A percentile compares a stretch with the other conserved stretches of the same genome.
Conservation (phyloP, 2,888 invertebrate genomes). For the Frankliniella fusca region DNA sequence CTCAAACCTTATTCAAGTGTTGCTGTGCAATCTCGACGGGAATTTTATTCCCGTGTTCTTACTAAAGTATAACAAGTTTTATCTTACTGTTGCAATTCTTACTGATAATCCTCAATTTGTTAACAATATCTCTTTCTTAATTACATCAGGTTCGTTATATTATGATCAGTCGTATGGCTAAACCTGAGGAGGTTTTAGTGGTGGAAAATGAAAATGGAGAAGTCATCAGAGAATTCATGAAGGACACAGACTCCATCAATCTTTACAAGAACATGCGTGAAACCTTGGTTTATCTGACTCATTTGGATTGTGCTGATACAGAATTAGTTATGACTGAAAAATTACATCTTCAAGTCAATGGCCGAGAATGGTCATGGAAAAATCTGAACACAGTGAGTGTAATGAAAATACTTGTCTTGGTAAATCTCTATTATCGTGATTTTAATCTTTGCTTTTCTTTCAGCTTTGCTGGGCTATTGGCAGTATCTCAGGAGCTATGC, state of each 20-base stretch:
- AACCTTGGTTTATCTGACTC: conserved; percentile 94
- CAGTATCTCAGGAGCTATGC: conserved; percentile 97
- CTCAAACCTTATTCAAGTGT: conserved; percentile 45
- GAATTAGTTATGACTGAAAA: conserved; percentile 99
- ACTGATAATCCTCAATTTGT: neutral
- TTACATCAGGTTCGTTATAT: conserved; percentile 72
- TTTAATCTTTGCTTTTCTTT: conserved; percentile 28
- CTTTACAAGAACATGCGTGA: conserved; percentile 99
- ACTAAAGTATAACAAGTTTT: conserved; percentile 55
- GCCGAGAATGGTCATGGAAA: conserved; percentile 99
- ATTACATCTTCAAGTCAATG: conserved; percentile 95
- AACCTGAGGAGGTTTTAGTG: conserved; percentile 98
- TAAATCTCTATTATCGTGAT: conserved; percentile 35
- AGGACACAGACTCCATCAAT: conserved; percentile 99
- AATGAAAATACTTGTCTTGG: neutral
- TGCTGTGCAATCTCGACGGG: conserved; percentile 55
- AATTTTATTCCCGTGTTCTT: conserved; percentile 73
- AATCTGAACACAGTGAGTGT: conserved; percentile 82
- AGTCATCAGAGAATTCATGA: conserved; percentile 99
- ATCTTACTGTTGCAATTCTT: conserved; percentile 19
- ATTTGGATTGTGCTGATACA: conserved; percentile 96
- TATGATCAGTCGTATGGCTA: conserved; percentile 99
- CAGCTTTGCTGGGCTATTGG: conserved; percentile 98
- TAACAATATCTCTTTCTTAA: conserved; percentile 17
- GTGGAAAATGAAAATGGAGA: conserved; percentile 99